Evolutionary conservation across 2,888 invertebrate species (phyloP), one percentile per base, ranked within the genome.

Genomic region (Schizaphis graminum): DNA sequence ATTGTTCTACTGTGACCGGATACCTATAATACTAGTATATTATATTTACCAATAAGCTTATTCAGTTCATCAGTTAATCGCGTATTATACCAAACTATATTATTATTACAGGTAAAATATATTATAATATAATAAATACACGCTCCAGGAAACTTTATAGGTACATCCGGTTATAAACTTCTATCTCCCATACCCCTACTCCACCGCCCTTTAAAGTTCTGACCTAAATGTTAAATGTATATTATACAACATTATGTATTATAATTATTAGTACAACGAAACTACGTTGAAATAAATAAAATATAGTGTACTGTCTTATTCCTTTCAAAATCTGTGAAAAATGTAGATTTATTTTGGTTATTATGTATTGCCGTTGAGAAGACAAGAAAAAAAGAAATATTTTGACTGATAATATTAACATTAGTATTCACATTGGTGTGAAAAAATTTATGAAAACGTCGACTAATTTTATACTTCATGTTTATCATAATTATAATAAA

Each of bases 221-320:
- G 16, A 67, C n/a, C 67, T n/a, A 67, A 67, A 67, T 67, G 16
- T n/a, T n/a, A n/a, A 67, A 67, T 67, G 16, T 67, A 67, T 67
- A 47, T 47, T 44, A 53, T 3, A 61, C 28, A 67, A n/a, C 13
- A 67, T 67, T n/a, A n/a, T n/a, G n/a, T 67, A 67, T n/a, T 67
- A 67, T 53, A 21, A 53, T n/a, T n/a, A 67, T n/a, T 13, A n/a
- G 16, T 67, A n/a, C n/a, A 5, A 67, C n/a, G n/a, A n/a, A 67
- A 67, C n/a, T n/a, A 67, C 16, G 16, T 67, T n/a, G 16, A n/a
- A 13, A 67, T n/a, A n/a, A n/a, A 67, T 16, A n/a, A 67, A 67
- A n/a, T 67, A n/a, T 5, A n/a, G 0, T n/a, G 4, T 2, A n/a
- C 16, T n/a, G 16, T n/a, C n/a, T n/a, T 5, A 0, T 67, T n/a